Evolutionary conservation across 1,140 invertebrate genomes (phyloP), one percentile per base, ranked within the genome.

Genomic region (Eufriesea mexicana): DNA sequence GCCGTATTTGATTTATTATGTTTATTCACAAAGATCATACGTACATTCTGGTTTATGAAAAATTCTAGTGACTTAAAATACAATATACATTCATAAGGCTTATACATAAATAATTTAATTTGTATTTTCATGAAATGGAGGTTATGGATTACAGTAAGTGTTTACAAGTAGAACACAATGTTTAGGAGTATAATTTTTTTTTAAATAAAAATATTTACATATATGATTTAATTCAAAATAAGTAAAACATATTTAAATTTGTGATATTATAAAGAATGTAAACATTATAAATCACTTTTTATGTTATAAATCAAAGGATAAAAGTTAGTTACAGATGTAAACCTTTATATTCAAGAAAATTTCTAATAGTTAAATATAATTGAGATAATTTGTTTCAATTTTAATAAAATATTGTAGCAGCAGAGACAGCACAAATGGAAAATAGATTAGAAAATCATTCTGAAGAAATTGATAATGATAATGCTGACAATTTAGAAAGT

Each of bases 71-170:
- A 1, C 6, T 54, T 62, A 23, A 2, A 62, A 6, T 51, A 23
- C 6, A 80, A 45, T 23, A 45, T 23, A 2, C 23, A 14, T 47
- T 47, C 1, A 5, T 49, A 35, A 49, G 9, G n/a, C 1, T 23
- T 49, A 72, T 18, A 14, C 14, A 18, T 9, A 72, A 8, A 42
- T 61, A 47, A 2, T 51, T 49, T 54, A 25, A 23, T 59, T 76
- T 67, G 14, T 0, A 80, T 45, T 47, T 28, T 51, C 42, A 9
- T 42, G 20, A 49, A 28, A 82, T 76, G 54, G 79, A 76, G 79
- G 79, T 82, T 82, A 82, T 82, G 73, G 79, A 82, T 57, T 59
- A 51, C 12, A 45, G 79, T 82, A 82, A 82, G 73, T 76, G 59
- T 49, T 51, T 35, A 73, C 12, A 70, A 14, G 14, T 42, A 57